Percentiles rank a stretch among this genome's conserved stretches.
Evolutionary conservation across 2,797 vertebrate genomes (phyloP).

Genomic region (Thaleichthys pacificus): DNA sequence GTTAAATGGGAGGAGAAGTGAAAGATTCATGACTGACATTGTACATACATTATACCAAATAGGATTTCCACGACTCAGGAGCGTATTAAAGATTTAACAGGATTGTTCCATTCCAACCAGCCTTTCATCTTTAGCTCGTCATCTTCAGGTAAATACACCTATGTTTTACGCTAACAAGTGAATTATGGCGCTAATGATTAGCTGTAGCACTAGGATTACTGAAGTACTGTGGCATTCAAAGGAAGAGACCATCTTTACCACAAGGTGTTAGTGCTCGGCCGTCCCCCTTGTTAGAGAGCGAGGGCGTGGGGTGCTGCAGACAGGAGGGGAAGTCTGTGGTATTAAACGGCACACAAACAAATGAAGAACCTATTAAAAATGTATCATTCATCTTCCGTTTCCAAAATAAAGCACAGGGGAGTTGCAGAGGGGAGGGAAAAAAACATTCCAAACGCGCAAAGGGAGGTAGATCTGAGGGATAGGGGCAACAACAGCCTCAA

Average conservation of each 20-base stretch:
- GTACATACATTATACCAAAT: slow-evolving; percentile 62
- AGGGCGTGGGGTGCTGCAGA: not conserved
- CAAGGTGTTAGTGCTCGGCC: slow-evolving; percentile 20
- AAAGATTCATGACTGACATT: slow-evolving; percentile 62
- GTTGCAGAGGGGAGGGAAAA: slow-evolving; percentile 21
- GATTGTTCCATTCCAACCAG: slow-evolving; percentile 23
- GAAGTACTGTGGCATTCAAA: slow-evolving; percentile 7
- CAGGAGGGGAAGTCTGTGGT: slow-evolving; percentile 37
- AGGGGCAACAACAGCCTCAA: slow-evolving; percentile 30
- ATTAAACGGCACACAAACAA: slow-evolving; percentile 52
- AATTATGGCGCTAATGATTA: slow-evolving; percentile 45
- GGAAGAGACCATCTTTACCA: slow-evolving; percentile 21
- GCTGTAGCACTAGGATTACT: slow-evolving; percentile 26
- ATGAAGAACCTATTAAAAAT: slow-evolving; percentile 63
- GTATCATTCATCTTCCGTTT: slow-evolving; percentile 55
- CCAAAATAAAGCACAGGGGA: slow-evolving; percentile 57
- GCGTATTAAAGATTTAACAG: slow-evolving; percentile 50
- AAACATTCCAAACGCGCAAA: slow-evolving; percentile 23
- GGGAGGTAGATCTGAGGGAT: slow-evolving; percentile 26
- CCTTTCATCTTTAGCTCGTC: slow-evolving; percentile 38
- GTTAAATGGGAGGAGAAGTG: slow-evolving; percentile 38
- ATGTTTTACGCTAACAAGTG: slow-evolving; percentile 39
- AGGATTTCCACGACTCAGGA: slow-evolving; percentile 41
- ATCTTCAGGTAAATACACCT: slow-evolving; percentile 37
- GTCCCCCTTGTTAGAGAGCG: not conserved